Evolutionary conservation across 2,113 vertebrate genomes (phyloP).

Genomic region (Hypanus sabinus): DNA sequence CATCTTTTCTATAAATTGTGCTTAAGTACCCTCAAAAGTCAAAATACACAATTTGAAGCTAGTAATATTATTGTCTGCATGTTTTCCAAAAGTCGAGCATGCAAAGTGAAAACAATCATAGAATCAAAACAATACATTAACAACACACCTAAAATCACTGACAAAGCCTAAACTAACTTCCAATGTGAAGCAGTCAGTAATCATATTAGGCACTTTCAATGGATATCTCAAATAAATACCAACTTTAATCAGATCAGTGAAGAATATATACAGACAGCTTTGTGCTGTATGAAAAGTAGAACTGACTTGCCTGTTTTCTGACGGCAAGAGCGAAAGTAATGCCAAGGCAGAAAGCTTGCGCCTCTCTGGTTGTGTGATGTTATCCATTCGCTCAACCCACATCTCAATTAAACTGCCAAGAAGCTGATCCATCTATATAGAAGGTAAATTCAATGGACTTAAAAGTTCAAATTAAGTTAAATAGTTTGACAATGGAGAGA

Average conservation of each 20-base stretch:
- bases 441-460: slow-evolving; percentile 16
- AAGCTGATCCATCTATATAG: slow-evolving; percentile 73
- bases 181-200: neutral
- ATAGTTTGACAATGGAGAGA: neutral
- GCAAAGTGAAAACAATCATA: neutral
- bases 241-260: neutral
- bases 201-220: neutral
- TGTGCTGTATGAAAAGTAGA: neutral
- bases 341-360: slow-evolving; percentile 90
- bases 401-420: slow-evolving; percentile 88
- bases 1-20: neutral
- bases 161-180: neutral
- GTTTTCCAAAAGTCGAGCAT: neutral
- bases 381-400: slow-evolving; percentile 98
- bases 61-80: neutral
- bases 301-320: slow-evolving; percentile 70
- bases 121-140: too few relatives aligned
- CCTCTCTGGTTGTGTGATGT: slow-evolving; percentile 95
- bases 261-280: neutral
- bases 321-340: slow-evolving; percentile 83
- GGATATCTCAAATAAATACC: neutral
- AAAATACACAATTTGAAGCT: neutral
- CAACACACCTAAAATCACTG: neutral
- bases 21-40: neutral
- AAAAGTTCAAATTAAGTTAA: neutral